Conservation (phyloP, 2,888 invertebrate species). For the Microctonus brassicae region DNA sequence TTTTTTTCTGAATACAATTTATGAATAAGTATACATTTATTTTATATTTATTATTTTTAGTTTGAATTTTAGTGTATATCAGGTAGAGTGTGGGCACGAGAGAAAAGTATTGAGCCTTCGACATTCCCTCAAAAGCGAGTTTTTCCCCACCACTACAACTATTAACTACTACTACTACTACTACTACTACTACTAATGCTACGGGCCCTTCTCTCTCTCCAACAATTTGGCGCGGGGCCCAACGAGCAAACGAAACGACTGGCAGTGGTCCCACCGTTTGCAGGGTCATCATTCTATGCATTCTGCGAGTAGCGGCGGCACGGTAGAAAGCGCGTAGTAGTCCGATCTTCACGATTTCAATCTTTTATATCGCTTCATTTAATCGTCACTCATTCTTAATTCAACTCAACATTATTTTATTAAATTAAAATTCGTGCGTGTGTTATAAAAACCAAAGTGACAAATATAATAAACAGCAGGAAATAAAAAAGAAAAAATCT, state of each 20-base stretch:
- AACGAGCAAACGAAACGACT: constrained; percentile 23
- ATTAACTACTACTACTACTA: not conserved
- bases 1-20: too few species aligned
- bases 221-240: constrained; percentile 56
- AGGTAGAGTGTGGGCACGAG: too few species aligned
- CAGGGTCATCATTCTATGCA: constrained; percentile 59
- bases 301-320: constrained; percentile 40
- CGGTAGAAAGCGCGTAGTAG: constrained; percentile 41
- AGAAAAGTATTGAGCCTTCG: constrained; percentile 23
- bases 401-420: too few species aligned
- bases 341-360: not conserved
- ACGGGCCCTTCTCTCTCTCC: constrained; percentile 19
- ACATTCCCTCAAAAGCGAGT: constrained; percentile 6
- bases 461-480: too few species aligned
- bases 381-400: too few species aligned
- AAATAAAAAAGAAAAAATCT: too few species aligned
- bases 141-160: constrained; percentile 39
- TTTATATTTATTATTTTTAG: too few species aligned
- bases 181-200: not conserved
- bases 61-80: too few species aligned
- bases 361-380: too few species aligned
- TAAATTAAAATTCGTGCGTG: too few species aligned
- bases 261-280: constrained; percentile 56
- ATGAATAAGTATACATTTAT: too few species aligned
- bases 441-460: too few species aligned